phyloP scores from a whole-genome alignment of 2,113 vertebrate genomes.

The Orientallactaga bullata region DNA sequence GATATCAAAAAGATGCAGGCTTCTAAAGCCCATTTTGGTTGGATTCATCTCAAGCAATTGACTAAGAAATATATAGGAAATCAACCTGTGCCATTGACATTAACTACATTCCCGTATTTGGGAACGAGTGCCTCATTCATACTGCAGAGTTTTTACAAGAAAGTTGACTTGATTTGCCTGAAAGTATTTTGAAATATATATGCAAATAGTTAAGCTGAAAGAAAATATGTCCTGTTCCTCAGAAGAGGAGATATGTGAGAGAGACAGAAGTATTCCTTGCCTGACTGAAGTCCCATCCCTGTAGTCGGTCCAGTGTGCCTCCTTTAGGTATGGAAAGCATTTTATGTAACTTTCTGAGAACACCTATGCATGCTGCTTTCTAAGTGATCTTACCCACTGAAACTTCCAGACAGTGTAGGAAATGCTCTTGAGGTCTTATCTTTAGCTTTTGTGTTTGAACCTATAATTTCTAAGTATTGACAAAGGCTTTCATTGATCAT shows the following conservation, averaged over 20 bases:
- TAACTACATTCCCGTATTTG: not conserved
- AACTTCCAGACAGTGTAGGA: not conserved
- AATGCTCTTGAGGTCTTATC: not conserved
- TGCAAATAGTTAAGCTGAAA: not conserved
- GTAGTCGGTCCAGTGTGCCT: not conserved
- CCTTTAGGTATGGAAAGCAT: not conserved
- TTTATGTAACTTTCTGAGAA: not conserved
- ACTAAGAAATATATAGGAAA: slow-evolving; percentile 24
- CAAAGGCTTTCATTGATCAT: slow-evolving; percentile 47
- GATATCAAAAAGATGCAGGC: not conserved
- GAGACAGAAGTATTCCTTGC: not conserved
- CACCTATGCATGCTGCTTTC: not conserved
- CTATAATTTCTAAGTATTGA: slow-evolving; percentile 32
- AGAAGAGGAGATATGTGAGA: not conserved
- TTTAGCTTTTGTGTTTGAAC: slow-evolving; percentile 13
- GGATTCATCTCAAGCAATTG: not conserved
- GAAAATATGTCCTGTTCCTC: not conserved
- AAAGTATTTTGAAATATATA: not conserved
- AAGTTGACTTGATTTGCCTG: not conserved
- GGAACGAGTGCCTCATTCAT: not conserved
- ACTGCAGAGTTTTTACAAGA: not conserved
- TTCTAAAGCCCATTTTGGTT: not conserved
- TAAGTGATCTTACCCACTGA: not conserved
- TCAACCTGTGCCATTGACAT: not conserved
- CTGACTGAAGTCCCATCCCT: not conserved